phyloP scores from a whole-genome alignment of 1,140 invertebrate genomes.

The Chelonus insularis region DNA sequence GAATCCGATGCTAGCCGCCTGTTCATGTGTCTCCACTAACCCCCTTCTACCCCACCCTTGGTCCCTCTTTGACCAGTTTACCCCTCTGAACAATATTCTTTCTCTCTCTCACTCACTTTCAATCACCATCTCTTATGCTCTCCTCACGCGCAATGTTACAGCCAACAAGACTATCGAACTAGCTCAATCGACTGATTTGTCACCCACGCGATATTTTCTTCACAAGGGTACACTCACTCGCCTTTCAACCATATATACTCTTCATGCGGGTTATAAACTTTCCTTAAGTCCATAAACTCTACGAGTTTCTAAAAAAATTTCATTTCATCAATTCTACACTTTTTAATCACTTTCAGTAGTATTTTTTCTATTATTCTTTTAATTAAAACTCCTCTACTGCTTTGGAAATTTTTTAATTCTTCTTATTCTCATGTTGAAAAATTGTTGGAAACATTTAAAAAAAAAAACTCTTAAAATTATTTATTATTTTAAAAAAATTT shows the following conservation, averaged over 20 bases:
- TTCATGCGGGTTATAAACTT: not conserved
- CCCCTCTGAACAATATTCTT: slow-evolving; percentile 11
- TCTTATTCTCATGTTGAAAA: too few relatives aligned
- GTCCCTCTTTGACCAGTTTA: slow-evolving; percentile 29
- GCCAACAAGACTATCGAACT: slow-evolving; percentile 35
- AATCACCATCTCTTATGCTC: slow-evolving; percentile 43
- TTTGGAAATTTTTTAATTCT: too few relatives aligned
- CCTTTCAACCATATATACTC: too few relatives aligned
- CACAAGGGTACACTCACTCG: slow-evolving; percentile 17
- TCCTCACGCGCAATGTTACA: slow-evolving; percentile 4
- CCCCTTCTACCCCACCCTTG: slow-evolving; percentile 4
- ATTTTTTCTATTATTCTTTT: too few relatives aligned
- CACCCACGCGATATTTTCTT: slow-evolving; percentile 58
- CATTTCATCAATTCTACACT: too few relatives aligned
- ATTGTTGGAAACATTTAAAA: too few relatives aligned
- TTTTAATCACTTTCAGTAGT: too few relatives aligned
- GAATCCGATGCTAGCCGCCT: slow-evolving; percentile 58
- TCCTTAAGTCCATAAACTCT: not conserved
- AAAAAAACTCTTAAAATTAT: too few relatives aligned
- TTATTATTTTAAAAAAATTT: too few relatives aligned
- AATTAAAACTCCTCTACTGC: too few relatives aligned
- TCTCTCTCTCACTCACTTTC: slow-evolving; percentile 35
- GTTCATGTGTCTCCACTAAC: slow-evolving; percentile 39
- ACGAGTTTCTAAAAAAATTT: too few relatives aligned
- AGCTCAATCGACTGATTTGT: slow-evolving; percentile 59